Evolutionary conservation across 2,113 vertebrate species (phyloP).

Genomic region (Solenodon paradoxus): DNA sequence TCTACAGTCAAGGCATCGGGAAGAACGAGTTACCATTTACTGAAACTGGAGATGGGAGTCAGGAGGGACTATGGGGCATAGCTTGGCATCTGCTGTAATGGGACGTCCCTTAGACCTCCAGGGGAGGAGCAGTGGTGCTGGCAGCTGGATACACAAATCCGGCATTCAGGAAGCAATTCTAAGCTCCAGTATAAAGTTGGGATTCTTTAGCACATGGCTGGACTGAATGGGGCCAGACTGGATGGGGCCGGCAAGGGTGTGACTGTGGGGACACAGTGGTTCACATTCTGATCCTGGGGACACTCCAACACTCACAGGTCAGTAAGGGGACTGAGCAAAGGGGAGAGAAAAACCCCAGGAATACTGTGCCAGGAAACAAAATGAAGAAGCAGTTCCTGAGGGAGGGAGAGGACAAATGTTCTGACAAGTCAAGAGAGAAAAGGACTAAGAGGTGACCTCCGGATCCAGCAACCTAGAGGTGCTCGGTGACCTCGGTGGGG

Average conservation of each 20-base stretch:
- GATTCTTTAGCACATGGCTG: background rate
- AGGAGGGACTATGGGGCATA: background rate
- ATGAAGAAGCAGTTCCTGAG: background rate
- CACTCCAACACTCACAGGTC: background rate
- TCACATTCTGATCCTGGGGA: fast-evolving
- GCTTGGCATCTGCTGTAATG: background rate
- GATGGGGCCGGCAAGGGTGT: background rate
- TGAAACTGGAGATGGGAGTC: fast-evolving
- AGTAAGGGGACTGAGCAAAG: background rate
- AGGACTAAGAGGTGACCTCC: background rate
- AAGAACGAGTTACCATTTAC: background rate
- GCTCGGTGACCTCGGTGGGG: no score
- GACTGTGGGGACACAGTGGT: background rate
- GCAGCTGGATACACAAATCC: background rate
- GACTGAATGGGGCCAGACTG: background rate
- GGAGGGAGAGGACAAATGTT: background rate
- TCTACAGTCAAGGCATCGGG: fast-evolving
- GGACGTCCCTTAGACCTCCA: background rate
- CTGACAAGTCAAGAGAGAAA: fast-evolving
- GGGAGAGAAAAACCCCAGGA: background rate
- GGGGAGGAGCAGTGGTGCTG: fast-evolving
- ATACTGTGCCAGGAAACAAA: background rate
- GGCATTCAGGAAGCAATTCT: background rate
- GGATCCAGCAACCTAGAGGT: no score
- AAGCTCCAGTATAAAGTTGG: background rate